A percentile compares a stretch with the other conserved stretches of the same genome.
Evolutionary conservation across 2,888 invertebrate genomes (phyloP).

Genomic region (Clusia tigrina): DNA sequence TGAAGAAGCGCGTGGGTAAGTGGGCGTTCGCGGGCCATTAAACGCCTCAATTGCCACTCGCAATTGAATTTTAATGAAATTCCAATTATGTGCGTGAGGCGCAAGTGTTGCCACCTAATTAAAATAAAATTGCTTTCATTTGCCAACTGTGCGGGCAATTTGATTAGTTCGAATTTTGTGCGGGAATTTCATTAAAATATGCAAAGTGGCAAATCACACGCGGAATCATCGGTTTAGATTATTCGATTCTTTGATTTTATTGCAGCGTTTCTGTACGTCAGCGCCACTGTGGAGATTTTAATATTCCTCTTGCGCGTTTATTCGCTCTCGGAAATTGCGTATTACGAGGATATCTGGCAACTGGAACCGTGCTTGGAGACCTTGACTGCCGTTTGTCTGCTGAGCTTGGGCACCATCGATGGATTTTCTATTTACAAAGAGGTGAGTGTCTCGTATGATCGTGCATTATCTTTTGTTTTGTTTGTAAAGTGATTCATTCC

Average conservation of each 20-base stretch:
- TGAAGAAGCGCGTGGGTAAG: slow-evolving; percentile 58
- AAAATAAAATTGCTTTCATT: not conserved
- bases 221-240: no score
- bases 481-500: no score
- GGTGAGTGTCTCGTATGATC: no score
- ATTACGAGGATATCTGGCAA: slow-evolving; percentile 49
- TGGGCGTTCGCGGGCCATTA: slow-evolving; percentile 10
- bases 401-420: slow-evolving; percentile 48
- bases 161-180: not conserved
- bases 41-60: no score
- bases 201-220: no score
- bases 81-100: not conserved
- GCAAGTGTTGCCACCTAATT: not conserved
- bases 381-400: slow-evolving; percentile 41
- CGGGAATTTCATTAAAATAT: not conserved
- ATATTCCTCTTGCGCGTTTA: slow-evolving; percentile 53
- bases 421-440: slow-evolving; percentile 61
- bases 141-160: not conserved
- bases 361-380: slow-evolving; percentile 52
- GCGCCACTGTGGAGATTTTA: slow-evolving; percentile 44
- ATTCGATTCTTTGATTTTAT: no score
- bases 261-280: slow-evolving; percentile 55
- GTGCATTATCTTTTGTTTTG: no score
- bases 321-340: slow-evolving; percentile 54
- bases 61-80: no score